Conservation (phyloP, 2,797 vertebrate genomes). For the Sebastes trivittatus region DNA sequence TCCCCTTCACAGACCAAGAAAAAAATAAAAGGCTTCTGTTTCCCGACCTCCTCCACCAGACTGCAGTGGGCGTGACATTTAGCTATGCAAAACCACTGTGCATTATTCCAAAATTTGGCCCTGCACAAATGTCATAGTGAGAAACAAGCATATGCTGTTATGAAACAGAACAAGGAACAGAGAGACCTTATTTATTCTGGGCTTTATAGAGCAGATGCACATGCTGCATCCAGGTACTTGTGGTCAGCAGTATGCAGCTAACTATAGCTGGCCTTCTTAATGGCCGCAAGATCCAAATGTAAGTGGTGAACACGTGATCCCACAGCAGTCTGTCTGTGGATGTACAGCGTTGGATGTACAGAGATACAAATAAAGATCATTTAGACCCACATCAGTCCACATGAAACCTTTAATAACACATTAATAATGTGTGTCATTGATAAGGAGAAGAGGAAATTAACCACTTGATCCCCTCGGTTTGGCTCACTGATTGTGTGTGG, state of each 20-base stretch:
- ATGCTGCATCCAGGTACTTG: conserved; percentile 11
- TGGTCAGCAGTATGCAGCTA: conserved; percentile 13
- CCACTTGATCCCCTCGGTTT: not conserved
- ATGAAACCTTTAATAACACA: not conserved
- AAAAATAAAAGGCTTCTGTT: conserved; percentile 19
- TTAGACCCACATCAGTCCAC: not conserved
- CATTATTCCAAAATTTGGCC: conserved; percentile 79
- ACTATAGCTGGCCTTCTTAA: not conserved
- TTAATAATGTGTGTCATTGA: conserved; percentile 6
- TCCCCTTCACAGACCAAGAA: conserved; percentile 30
- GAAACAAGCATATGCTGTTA: conserved; percentile 63
- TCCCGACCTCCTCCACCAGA: conserved; percentile 33
- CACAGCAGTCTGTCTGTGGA: not conserved
- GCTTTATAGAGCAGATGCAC: conserved; percentile 11
- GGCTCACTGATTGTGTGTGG: not conserved
- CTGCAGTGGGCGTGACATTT: conserved; percentile 83
- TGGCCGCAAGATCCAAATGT: not conserved
- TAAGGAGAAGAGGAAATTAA: not conserved
- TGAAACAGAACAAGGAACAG: conserved; percentile 49
- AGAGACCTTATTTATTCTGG: conserved; percentile 37
- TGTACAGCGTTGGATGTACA: not conserved
- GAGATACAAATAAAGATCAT: not conserved
- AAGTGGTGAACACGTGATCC: not conserved
- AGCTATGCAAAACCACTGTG: conserved; percentile 75
- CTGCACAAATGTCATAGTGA: conserved; percentile 78